Base-by-base conservation (phyloP, 2,888 invertebrate species). In the Philonicus albiceps region DNA sequence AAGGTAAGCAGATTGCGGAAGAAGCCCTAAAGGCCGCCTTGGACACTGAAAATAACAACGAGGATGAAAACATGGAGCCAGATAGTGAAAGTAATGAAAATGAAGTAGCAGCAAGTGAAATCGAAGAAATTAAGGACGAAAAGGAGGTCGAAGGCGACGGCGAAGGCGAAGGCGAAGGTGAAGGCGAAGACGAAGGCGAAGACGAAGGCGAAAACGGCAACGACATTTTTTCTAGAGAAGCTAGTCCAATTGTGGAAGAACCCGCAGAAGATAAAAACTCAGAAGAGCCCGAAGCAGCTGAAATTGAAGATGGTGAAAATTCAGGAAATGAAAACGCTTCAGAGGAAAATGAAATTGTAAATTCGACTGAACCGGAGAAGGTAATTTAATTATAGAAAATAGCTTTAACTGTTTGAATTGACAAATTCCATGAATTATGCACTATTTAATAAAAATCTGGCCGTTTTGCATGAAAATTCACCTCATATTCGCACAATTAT, bases 261-360 rank as follows among this genome's bases (percentile, higher is more conserved):
- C 22, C 64, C 8, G 22, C 5, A 16, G 90, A 75, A 87, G 88
- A 90, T 89, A 88, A 90, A 93, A 92, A 93, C 22, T 49, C 27
- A 49, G 22, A 78, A 11, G 27, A 53, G 22, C 11, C 49, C 4
- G 27, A n/a, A 19, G 27, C 64, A 27, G 13, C 27, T 16, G 49
- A 49, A 8, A 16, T 74, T 13, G 74, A 43, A 40, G 34, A 87
- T 74, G 81, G 85, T 49, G 81, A 85, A 53, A 16, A 31, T 13
- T 3, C 31, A n/a, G 27, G 34, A n/a, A 85, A 87, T 31, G 86
- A 86, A 86, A 87, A 84, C 30, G 3, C 11, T 22, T 74, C 86
- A 11, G 86, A 86, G 80, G 80, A 81, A 49, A 86, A 13, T 80
- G 87, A 85, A 22, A 64, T 22, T 64, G 64, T 64, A 64, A 64